Conservation (phyloP, 2,113 vertebrate genomes). For the Ploceus nigricollis region DNA sequence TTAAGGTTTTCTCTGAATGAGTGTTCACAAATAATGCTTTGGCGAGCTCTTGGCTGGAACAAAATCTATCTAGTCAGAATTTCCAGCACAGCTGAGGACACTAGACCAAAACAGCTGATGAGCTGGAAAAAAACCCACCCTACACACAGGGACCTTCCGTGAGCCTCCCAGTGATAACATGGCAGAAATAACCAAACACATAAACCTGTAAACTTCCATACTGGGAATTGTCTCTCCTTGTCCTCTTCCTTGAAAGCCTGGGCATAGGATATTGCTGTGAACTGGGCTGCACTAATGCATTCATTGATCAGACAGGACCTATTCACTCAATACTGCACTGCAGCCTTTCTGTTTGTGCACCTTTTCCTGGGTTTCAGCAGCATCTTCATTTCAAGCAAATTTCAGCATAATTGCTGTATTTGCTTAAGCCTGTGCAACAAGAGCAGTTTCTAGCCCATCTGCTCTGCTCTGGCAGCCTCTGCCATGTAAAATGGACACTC, state of each 20-base stretch:
- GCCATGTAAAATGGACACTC: neutral
- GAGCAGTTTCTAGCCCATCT: constrained; percentile 8
- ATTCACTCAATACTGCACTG: constrained; percentile 22
- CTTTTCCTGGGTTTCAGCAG: constrained; percentile 40
- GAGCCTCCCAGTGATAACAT: neutral
- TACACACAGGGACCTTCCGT: neutral
- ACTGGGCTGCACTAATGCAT: neutral
- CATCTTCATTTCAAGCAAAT: constrained; percentile 64
- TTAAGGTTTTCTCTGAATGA: constrained; percentile 44
- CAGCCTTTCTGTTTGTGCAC: constrained; percentile 50
- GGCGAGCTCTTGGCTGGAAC: neutral
- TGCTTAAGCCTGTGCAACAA: constrained; percentile 57
- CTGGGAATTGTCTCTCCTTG: neutral
- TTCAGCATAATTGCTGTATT: constrained; percentile 55
- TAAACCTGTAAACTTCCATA: neutral
- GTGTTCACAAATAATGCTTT: neutral
- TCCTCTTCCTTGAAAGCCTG: neutral
- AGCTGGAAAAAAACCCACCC: neutral
- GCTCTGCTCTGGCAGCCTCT: constrained; percentile 21
- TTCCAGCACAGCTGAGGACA: constrained; percentile 15
- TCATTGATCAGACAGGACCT: constrained; percentile 22
- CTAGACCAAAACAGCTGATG: neutral
- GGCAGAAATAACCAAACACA: neutral
- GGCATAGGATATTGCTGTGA: neutral
- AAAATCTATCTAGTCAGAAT: constrained; percentile 12